Evolutionary conservation across 1,140 invertebrate genomes (phyloP), one percentile per base, ranked within the genome.

Genomic region (Armadillidium nasatum): DNA sequence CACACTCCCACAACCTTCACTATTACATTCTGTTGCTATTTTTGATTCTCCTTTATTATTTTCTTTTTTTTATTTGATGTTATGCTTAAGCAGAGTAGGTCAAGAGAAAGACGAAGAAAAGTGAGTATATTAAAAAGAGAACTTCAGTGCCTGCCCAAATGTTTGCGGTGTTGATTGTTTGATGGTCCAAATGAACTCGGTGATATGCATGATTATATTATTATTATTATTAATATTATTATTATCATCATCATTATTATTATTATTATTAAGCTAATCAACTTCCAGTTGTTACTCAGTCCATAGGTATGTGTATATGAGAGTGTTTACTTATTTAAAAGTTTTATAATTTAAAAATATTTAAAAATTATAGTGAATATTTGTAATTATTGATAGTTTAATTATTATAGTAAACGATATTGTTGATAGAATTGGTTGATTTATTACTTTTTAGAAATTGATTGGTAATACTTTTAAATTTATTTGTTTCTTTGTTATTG

Each of bases 201-300:
- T 60, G 50, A 60, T 60, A 60, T 60, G 50, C 50, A 60, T 19
- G 11, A 60, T 13, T 15, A 60, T 33, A 33, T 33, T 33, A 33
- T 33, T 33, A 33, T 33, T 33, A 33, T 33, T 33, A 33, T 33
- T 33, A 33, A 3, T 33, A 33, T 33, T 6, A 33, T 33, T 33
- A 33, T 33, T 6, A 33, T 33, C 6, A 33, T 33, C 6, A 33
- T 33, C 6, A 33, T 33, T 6, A 33, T 33, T 33, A 33, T 33
- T 33, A 60, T 15, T 60, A 60, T 60, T 15, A 15, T 60, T 60
- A 60, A 60, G 50, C 11, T 60, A 60, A 60, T 60, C 19, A 7
- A 60, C 50, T 60, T 60, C 50, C 50, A 60, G 19, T 60, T 60
- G 11, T 60, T 60, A 60, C 50, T 60, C 50, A 60, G 50, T 60